These are phyloP conservation scores for Paralichthys olivaceus DNA, from an alignment of 2,113 vertebrate species.

Conservation along the genomic window DNA sequence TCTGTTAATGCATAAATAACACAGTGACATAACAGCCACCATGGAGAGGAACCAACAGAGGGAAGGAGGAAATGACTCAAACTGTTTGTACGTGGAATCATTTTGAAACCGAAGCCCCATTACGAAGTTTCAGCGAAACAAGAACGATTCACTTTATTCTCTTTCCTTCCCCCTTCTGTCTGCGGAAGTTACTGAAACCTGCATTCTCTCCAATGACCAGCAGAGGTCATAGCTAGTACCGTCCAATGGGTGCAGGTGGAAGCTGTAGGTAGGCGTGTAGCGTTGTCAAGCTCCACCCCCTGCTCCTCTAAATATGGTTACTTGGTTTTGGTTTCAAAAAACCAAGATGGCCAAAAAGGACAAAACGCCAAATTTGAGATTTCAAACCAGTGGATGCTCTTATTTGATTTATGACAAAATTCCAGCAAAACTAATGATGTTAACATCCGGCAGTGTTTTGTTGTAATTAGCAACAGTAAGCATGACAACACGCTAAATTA, in stretches of 20 bases:
- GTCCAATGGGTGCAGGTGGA: background rate
- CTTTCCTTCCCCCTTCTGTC: background rate
- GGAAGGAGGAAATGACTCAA: slow-evolving; percentile 55
- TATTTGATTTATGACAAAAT: too few relatives aligned
- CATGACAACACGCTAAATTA: background rate
- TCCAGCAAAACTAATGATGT: too few relatives aligned
- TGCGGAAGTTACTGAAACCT: too few relatives aligned
- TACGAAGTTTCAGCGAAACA: background rate
- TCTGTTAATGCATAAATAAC: slow-evolving; percentile 56
- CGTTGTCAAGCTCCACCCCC: too few relatives aligned
- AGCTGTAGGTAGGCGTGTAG: too few relatives aligned
- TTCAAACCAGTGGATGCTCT: too few relatives aligned
- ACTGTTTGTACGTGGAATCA: slow-evolving; percentile 16
- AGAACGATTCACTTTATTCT: background rate
- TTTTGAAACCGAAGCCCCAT: background rate
- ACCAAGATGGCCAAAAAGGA: too few relatives aligned
- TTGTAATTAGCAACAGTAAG: background rate
- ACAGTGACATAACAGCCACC: slow-evolving; percentile 45
- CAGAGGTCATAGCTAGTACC: background rate
- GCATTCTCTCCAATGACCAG: too few relatives aligned
- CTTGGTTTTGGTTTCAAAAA: too few relatives aligned
- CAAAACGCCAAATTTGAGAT: too few relatives aligned
- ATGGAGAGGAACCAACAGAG: slow-evolving; percentile 48
- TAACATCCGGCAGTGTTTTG: too few relatives aligned
- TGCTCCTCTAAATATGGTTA: too few relatives aligned